Base-by-base conservation (phyloP, 2,797 vertebrate species). In the Sebastolobus altivelis region DNA sequence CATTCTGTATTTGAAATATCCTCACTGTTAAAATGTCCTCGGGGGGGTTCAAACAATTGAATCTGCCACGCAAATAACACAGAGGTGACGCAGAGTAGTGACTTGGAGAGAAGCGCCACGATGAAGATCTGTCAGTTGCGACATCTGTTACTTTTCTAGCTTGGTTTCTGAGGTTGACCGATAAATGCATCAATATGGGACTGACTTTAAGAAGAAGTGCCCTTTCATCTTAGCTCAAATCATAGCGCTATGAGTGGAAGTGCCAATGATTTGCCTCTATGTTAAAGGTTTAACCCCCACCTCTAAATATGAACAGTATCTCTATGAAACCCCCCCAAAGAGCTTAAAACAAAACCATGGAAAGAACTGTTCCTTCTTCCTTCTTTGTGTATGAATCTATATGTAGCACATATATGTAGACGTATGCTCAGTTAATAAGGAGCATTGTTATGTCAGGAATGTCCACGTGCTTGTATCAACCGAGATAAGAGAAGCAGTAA, bases 151-250 rank as follows among this genome's bases (percentile, higher is more conserved):
- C 79, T 77, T 85, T 70, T 91, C 65, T 82, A 75, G 38, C 72
- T 54, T 6, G 71, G 87, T 86, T 89, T 89, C 77, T 86, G 90
- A 81, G 90, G 89, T 89, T 74, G 49, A 71, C 78, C 52, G 13
- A 77, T 88, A 89, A 90, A 79, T 83, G 83, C 76, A 80, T 89
- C 88, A 90, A 22, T 79, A 83, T 90, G 92, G 81, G 63, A 77
- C 69, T 35, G 80, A 79, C 63, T 84, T 77, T 78, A 62, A 79
- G 75, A 62, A 79, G 75, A 65, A 66, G 68, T 38, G 66, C 70
- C 59, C 72, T 87, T 92, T 90, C 80, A 89, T 88, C 72, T 33
- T 4, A 60, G 59, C 77, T 88, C 77, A 85, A 79, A 86, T 63
- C 67, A 1, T 20, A 40, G 54, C 9, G 49, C 75, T 73, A 79